Percentiles rank a stretch among this genome's conserved stretches.
Conservation (phyloP, 2,888 invertebrate species). For the Lobophora halterata region DNA sequence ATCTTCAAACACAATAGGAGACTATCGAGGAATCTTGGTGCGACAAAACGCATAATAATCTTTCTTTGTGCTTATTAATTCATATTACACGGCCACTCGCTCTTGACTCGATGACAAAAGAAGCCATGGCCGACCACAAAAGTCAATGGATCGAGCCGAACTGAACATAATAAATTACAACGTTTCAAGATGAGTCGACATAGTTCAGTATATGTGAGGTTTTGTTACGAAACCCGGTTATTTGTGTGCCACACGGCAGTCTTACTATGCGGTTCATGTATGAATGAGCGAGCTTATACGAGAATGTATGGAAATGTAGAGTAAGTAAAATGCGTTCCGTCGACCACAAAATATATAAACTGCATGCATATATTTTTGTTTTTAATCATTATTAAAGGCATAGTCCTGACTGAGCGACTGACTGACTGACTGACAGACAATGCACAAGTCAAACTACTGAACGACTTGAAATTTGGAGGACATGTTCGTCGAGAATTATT, state of each 20-base stretch:
- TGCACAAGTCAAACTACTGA: too few species aligned
- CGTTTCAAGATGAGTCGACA: constrained; percentile 59
- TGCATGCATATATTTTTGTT: too few species aligned
- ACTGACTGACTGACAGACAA: too few species aligned
- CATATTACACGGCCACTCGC: constrained; percentile 79
- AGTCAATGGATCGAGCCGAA: constrained; percentile 73
- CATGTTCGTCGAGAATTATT: too few species aligned
- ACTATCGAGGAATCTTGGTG: constrained; percentile 47
- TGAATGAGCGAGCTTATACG: constrained; percentile 71
- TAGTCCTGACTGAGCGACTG: too few species aligned
- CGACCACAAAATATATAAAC: too few species aligned
- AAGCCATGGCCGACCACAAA: constrained; percentile 66
- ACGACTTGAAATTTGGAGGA: too few species aligned
- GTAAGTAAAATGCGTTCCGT: constrained; percentile 28
- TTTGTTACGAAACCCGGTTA: constrained; percentile 64
- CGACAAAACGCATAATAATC: constrained; percentile 74
- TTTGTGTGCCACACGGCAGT: constrained; percentile 75
- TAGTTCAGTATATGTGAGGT: constrained; percentile 47
- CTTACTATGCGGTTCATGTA: constrained; percentile 64
- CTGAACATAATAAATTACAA: constrained; percentile 77
- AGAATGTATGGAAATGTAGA: constrained; percentile 51
- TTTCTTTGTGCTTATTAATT: constrained; percentile 79
- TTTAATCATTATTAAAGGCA: too few species aligned
- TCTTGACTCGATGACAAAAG: constrained; percentile 72
- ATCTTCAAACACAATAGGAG: constrained; percentile 53